phyloP scores from a whole-genome alignment of 2,113 vertebrate genomes.

The Ptyas mucosa region DNA sequence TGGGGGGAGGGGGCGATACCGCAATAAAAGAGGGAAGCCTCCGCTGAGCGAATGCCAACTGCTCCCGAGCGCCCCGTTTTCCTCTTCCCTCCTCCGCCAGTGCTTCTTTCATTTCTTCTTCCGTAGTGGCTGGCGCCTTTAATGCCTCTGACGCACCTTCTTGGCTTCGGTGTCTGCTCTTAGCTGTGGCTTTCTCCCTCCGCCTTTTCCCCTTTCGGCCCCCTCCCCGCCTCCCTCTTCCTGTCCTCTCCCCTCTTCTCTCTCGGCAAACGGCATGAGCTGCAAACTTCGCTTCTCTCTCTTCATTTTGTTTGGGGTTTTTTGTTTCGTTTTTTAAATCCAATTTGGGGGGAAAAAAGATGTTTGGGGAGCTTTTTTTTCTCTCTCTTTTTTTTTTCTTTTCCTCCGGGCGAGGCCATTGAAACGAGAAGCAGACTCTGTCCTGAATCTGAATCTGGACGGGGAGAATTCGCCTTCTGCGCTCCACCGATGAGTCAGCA shows the following conservation, averaged over 20 bases:
- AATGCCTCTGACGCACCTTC: background rate
- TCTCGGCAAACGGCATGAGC: constrained; percentile 60
- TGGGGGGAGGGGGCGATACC: constrained; percentile 14
- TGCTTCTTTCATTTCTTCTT: background rate
- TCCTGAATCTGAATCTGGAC: constrained; percentile 23
- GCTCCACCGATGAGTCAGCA: background rate
- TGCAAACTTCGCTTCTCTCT: constrained; percentile 46
- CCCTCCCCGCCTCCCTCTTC: background rate
- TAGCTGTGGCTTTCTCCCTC: background rate
- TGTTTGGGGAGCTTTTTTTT: constrained; percentile 6
- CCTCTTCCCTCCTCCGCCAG: background rate
- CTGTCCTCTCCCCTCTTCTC: background rate
- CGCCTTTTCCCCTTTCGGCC: background rate
- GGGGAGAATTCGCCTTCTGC: constrained; percentile 19
- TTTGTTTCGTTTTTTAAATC: constrained; percentile 18
- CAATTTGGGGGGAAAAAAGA: background rate
- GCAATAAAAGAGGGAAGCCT: constrained; percentile 40
- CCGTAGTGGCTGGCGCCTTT: background rate
- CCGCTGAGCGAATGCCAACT: background rate
- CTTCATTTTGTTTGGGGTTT: background rate
- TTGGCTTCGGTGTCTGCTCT: constrained; percentile 10
- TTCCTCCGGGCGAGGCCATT: constrained; percentile 20
- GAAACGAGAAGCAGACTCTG: constrained; percentile 32
- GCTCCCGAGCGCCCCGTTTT: background rate
- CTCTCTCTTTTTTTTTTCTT: too few relatives aligned